Evolutionary conservation across 2,888 invertebrate genomes (phyloP), one percentile per base, ranked within the genome.

Genomic region (Hyppa rectilinea): DNA sequence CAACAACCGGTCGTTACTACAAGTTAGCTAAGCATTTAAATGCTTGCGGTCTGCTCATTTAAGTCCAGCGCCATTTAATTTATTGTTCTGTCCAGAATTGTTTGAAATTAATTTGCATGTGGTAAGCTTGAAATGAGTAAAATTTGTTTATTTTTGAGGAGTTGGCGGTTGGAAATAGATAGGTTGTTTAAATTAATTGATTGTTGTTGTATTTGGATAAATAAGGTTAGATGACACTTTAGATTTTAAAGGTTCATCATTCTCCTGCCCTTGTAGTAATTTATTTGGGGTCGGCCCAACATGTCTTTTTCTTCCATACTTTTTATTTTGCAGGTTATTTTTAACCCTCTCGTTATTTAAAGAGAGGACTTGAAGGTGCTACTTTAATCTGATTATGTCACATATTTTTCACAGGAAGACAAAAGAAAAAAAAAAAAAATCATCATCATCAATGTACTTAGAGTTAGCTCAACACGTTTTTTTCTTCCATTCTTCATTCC

Each of bases 1-100:
- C 38, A 66, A 56, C 38, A 60, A 47, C 61, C 20, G 43, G n/a
- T 43, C 56, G 56, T 78, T 59, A 76, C 56, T 62, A 53, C 61
- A 79, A 78, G 75, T 71, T 78, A 75, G 53, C 80, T 63, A 80
- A 80, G 60, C 80, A 64, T 80, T 75, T 66, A 75, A 78, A 75
- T 61, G 71, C 75, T 75, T 80, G 78, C 23, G 80, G 78, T 71
- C 29, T 29, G 38, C 56, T 61, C 71, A 79, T 80, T 80, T 67
- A 61, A 71, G 71, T 67, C 59, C 49, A 20, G 17, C 34, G 60
- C 62, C 47, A 43, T 63, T 56, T 67, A 64, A 78, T 79, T 65
- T 78, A 78, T 79, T 65, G 79, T 75, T 75, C 62, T 43, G 70
- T 60, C 38, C 60, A 45, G 75, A 56, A 75, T 66, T 75, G 75